Evolutionary conservation across 2,113 vertebrate genomes (phyloP).

Genomic region (Meleagris gallopavo): DNA sequence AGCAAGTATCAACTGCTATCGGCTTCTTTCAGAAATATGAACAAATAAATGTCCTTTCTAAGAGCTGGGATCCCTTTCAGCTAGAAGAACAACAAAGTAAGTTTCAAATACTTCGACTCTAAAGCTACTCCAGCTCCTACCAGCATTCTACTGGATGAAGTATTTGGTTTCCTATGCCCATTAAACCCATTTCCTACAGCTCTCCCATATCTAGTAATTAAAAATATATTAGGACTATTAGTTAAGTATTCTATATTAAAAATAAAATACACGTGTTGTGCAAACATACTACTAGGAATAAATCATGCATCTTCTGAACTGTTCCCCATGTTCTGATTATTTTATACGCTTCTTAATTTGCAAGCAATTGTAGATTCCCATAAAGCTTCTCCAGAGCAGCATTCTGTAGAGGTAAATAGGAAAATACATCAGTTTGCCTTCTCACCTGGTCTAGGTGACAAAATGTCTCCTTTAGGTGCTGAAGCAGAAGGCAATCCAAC

Average conservation of each 20-base stretch:
- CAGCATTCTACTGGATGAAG: background rate
- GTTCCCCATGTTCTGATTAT: background rate
- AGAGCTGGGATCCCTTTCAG: background rate
- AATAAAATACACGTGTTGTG: background rate
- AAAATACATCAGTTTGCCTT: background rate
- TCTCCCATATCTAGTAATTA: background rate
- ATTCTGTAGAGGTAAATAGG: background rate
- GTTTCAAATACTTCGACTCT: background rate
- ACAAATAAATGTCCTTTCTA: background rate
- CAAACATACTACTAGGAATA: background rate
- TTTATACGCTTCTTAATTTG: background rate
- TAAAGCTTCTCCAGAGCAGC: background rate
- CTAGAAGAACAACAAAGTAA: background rate
- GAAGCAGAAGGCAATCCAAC: constrained; percentile 91
- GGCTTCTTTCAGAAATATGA: background rate
- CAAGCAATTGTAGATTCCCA: background rate
- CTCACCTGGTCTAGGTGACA: constrained; percentile 95
- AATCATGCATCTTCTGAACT: background rate
- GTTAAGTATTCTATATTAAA: background rate
- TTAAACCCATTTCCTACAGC: background rate
- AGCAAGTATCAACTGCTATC: background rate
- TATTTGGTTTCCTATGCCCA: background rate
- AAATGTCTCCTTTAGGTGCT: constrained; percentile 95
- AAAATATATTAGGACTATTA: background rate
- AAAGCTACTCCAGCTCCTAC: background rate